phyloP scores from a whole-genome alignment of 1,140 invertebrate species.

The Aphidius ervi region DNA sequence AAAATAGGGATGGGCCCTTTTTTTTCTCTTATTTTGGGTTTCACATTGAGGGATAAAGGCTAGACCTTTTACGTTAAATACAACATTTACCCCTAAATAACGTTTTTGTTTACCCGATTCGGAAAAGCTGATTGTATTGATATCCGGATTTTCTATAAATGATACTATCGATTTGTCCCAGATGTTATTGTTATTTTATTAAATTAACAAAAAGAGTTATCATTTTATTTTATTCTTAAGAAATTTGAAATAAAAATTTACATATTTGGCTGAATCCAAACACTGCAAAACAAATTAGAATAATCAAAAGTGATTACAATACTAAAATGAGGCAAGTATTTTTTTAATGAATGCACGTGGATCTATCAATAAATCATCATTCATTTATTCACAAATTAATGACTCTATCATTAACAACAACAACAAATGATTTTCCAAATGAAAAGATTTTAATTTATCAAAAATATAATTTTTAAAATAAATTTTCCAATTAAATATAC shows the following conservation, averaged over 20 bases:
- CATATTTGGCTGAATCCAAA: not conserved
- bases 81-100: conserved; percentile 17
- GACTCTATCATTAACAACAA: not conserved
- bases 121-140: conserved; percentile 24
- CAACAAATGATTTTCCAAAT: no score
- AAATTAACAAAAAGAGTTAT: not conserved
- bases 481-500: no score
- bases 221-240: not conserved
- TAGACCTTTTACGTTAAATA: conserved; percentile 2
- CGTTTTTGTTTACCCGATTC: conserved; percentile 26
- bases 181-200: conserved; percentile 6
- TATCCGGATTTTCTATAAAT: not conserved
- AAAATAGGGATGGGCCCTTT: conserved; percentile 5
- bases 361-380: not conserved
- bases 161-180: conserved; percentile 10
- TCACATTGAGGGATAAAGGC: no score
- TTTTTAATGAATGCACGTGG: not conserved
- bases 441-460: no score
- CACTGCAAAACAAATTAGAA: not conserved
- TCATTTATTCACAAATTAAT: no score
- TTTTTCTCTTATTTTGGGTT: no score
- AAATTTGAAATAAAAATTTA: not conserved
- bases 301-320: not conserved
- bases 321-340: no score
- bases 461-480: no score